Conservation (phyloP, 2,888 invertebrate species). For the Acheta domesticus region DNA sequence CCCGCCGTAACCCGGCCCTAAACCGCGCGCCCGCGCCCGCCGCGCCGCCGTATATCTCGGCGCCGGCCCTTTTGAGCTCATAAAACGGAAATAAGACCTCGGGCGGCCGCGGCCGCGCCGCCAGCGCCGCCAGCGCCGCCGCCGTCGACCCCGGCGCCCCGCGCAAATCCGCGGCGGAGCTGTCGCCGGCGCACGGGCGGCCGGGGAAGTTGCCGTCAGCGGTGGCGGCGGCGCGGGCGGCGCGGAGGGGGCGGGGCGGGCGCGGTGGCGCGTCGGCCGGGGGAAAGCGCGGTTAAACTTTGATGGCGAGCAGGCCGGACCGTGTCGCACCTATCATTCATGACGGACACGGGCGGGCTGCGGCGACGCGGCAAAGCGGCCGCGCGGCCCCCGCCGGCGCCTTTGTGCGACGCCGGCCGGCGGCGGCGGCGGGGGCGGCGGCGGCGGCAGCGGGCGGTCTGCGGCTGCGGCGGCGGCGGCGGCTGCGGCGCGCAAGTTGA, state of each 20-base stretch:
- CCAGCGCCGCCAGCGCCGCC: background rate
- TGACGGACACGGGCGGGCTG: constrained; percentile 23
- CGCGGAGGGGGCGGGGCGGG: background rate
- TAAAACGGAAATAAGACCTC: constrained; percentile 18
- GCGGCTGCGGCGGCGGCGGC: background rate
- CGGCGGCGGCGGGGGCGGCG: background rate
- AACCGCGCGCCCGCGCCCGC: constrained; percentile 11
- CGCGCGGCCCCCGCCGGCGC: background rate
- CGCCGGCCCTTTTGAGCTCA: constrained; percentile 18
- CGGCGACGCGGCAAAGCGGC: constrained; percentile 18
- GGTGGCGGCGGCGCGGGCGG: background rate
- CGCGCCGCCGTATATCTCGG: constrained; percentile 18
- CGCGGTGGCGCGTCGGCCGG: background rate
- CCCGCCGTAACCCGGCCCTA: constrained; percentile 20
- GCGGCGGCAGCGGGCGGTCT: background rate
- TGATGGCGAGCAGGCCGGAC: constrained; percentile 26
- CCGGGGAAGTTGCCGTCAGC: background rate
- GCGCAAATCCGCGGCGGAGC: background rate
- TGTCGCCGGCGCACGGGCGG: background rate
- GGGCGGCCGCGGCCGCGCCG: background rate
- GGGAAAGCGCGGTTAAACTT: constrained; percentile 23
- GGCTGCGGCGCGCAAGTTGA: background rate
- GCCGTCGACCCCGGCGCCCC: background rate
- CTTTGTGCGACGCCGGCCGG: background rate
- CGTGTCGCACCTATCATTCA: constrained; percentile 31